Percentiles rank a stretch among this genome's conserved stretches.
These are phyloP conservation scores for Onychomys arenicola DNA, from an alignment of 2,797 vertebrate genomes.

Conservation along the genomic window DNA sequence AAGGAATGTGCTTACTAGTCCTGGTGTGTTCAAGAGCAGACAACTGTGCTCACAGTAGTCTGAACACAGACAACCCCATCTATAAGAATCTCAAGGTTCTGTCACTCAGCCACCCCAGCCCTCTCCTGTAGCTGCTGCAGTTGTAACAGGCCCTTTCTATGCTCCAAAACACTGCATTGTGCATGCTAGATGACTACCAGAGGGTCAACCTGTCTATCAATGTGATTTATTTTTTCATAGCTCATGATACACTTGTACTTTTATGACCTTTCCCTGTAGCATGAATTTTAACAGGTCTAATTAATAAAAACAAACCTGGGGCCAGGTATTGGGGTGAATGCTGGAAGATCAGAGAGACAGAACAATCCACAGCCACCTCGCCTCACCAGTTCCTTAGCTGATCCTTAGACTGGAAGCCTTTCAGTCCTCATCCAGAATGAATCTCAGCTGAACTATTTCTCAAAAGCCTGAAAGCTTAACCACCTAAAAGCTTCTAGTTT, in stretches of 20 bases:
- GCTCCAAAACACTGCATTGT: neutral
- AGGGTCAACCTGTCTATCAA: constrained; percentile 26
- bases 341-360: no score
- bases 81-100: neutral
- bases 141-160: constrained; percentile 20
- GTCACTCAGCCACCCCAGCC: neutral
- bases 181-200: neutral
- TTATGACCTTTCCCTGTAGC: constrained; percentile 19
- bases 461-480: no score
- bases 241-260: neutral
- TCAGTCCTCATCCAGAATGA: no score
- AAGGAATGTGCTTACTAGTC: neutral
- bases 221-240: constrained; percentile 45
- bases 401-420: no score
- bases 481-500: no score
- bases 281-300: no score
- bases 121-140: neutral
- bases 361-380: no score
- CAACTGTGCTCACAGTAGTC: neutral
- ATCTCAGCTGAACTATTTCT: no score
- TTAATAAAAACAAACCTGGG: no score
- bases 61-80: neutral
- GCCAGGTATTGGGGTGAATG: no score
- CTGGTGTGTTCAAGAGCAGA: neutral
- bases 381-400: no score